Conservation (phyloP, 2,113 vertebrate species). For the Ictalurus punctatus region DNA sequence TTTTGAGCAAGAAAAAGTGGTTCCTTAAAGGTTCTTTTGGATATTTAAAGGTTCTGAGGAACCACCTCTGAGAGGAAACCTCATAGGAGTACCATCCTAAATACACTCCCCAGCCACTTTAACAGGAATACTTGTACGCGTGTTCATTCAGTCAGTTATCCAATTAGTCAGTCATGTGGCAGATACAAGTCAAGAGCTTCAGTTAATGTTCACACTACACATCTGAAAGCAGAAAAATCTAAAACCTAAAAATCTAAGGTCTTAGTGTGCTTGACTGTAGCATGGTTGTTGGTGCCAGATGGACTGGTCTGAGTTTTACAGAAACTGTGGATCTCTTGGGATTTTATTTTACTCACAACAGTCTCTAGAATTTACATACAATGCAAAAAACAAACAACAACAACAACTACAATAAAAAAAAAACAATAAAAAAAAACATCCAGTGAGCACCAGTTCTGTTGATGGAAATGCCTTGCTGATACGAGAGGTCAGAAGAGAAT, state of each 20-base stretch:
- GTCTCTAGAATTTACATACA: neutral
- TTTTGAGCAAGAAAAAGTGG: neutral
- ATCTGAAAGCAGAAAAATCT: neutral
- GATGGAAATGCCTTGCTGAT: neutral
- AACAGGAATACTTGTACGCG: neutral
- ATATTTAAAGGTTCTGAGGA: conserved; percentile 52
- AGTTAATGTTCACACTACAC: neutral
- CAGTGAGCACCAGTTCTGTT: neutral
- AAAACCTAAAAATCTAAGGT: neutral
- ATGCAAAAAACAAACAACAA: neutral
- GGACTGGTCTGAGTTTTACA: neutral
- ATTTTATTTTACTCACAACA: neutral
- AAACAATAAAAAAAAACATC: neutral
- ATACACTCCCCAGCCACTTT: neutral
- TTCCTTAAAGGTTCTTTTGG: neutral
- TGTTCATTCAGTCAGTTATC: neutral
- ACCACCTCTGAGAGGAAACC: neutral
- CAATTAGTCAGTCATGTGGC: neutral
- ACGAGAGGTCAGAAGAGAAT: neutral
- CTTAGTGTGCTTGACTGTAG: neutral
- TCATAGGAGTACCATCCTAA: neutral
- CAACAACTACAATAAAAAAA: too few species aligned
- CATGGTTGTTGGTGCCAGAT: too few species aligned
- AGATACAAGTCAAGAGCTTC: neutral
- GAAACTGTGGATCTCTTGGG: neutral